Evolutionary conservation across 2,888 invertebrate species (phyloP).

Genomic region (Dasypolia templi): DNA sequence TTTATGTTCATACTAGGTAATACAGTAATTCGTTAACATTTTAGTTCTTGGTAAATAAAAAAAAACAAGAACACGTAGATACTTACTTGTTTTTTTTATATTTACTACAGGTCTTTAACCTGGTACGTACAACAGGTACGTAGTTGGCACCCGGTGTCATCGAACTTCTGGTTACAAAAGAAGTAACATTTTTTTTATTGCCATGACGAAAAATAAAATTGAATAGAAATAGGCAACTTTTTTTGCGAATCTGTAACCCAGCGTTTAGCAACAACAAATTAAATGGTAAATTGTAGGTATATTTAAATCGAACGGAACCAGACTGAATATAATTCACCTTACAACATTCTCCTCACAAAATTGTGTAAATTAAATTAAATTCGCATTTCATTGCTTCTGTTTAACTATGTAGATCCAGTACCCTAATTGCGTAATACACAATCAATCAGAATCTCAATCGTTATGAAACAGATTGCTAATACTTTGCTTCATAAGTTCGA

Average conservation of each 20-base stretch:
- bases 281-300: background rate
- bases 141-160: background rate
- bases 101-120: background rate
- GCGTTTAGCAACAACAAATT: background rate
- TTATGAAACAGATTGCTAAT: too few relatives aligned
- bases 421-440: too few relatives aligned
- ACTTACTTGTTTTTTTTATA: background rate
- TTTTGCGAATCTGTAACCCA: background rate
- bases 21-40: background rate
- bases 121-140: background rate
- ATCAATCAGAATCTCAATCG: too few relatives aligned
- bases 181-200: background rate
- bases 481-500: too few relatives aligned
- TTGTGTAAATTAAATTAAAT: background rate
- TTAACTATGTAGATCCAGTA: conserved; percentile 11
- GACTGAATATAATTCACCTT: too few relatives aligned
- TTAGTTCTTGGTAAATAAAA: background rate
- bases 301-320: background rate
- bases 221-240: background rate
- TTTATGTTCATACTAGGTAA: too few relatives aligned
- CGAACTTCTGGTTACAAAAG: background rate
- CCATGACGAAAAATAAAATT: background rate
- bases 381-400: conserved; percentile 20
- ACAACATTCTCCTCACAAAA: background rate
- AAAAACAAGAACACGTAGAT: too few relatives aligned